A percentile compares a stretch with the other conserved stretches of the same genome.
Evolutionary conservation across 2,888 invertebrate genomes (phyloP).

Genomic region (Synanthedon formicaeformis): DNA sequence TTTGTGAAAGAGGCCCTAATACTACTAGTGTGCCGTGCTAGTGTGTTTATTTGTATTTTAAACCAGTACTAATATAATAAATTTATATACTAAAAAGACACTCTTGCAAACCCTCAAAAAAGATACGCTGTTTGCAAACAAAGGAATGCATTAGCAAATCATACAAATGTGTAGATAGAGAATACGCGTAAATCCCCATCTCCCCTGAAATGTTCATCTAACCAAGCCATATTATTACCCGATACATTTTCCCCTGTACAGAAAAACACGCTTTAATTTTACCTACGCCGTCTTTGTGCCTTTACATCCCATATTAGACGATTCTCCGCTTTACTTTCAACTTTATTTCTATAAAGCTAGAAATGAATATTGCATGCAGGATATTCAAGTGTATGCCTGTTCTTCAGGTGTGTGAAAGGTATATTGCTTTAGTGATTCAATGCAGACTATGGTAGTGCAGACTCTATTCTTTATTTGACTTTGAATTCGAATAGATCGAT

Average conservation of each 20-base stretch:
- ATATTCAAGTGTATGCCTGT: background rate
- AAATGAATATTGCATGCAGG: background rate
- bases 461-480: conserved; percentile 21
- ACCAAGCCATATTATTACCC: conserved; percentile 45
- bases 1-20: no score
- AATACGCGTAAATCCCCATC: conserved; percentile 32
- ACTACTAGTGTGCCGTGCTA: no score
- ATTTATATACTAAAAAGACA: conserved; percentile 1
- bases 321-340: background rate
- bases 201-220: conserved; percentile 39
- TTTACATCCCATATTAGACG: background rate
- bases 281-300: conserved; percentile 19
- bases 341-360: accelerated
- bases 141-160: conserved; percentile 25
- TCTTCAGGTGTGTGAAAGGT: conserved; percentile 8
- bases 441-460: conserved; percentile 26
- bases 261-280: conserved; percentile 52
- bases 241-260: conserved; percentile 44
- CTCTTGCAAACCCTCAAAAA: conserved; percentile 3
- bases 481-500: background rate
- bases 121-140: conserved; percentile 21
- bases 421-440: conserved; percentile 35
- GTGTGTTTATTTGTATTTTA: conserved; percentile 9
- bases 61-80: conserved; percentile 16
- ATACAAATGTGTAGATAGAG: conserved; percentile 10